Evolutionary conservation across 2,797 vertebrate genomes (phyloP).

Genomic region (Australoheros facetus): DNA sequence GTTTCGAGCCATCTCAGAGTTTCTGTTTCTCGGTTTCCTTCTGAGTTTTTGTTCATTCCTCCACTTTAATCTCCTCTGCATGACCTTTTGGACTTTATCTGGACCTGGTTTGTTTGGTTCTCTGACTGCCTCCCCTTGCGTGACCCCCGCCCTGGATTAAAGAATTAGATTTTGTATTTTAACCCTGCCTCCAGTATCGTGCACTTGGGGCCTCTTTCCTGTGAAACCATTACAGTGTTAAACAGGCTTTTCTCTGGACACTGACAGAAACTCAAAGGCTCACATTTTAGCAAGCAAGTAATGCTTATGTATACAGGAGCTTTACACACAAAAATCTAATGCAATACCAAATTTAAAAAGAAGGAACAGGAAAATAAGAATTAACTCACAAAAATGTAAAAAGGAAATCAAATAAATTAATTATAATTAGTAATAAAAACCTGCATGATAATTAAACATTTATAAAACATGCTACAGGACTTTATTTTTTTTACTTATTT

Average conservation of each 20-base stretch:
- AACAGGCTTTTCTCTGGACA: not conserved
- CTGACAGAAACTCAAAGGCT: not conserved
- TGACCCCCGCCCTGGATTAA: not conserved
- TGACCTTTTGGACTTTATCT: not conserved
- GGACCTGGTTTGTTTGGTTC: not conserved
- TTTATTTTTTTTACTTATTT: too few relatives aligned
- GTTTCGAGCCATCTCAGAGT: not conserved
- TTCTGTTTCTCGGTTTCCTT: not conserved
- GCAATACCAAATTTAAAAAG: not conserved
- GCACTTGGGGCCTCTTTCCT: not conserved
- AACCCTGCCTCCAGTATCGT: not conserved
- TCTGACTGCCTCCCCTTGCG: not conserved
- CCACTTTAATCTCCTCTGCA: not conserved
- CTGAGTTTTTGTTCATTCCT: not conserved
- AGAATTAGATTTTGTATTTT: not conserved
- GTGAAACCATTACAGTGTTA: not conserved
- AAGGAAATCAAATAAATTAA: not conserved
- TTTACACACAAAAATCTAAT: not conserved
- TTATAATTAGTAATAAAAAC: not conserved
- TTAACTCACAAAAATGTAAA: not conserved
- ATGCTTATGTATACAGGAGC: not conserved
- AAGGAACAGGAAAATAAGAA: not conserved
- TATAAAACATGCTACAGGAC: too few relatives aligned
- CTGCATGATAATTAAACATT: too few relatives aligned
- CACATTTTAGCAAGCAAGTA: accelerated